Evolutionary conservation across 2,888 invertebrate genomes (phyloP), one percentile per base, ranked within the genome.

Genomic region (Eupithecia tripunctaria): DNA sequence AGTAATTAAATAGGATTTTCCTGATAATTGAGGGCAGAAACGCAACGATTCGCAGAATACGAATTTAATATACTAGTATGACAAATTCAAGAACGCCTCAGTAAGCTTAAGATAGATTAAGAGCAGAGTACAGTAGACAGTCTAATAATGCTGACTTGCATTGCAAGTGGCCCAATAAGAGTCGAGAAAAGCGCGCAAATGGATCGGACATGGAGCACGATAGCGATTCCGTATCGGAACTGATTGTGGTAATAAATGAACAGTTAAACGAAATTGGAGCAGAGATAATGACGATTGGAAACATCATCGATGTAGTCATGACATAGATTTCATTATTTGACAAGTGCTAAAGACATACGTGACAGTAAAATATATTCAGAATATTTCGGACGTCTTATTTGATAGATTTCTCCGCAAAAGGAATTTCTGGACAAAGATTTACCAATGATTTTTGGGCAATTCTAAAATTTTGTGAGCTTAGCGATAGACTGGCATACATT

Each of bases 251-350:
- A 73, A 68, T 71, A 70, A 66, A 68, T 25, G 43, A 59, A 51
- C 69, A 69, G 71, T 76, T 72, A 69, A 68, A 68, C 51, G 71
- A 73, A 78, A 74, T 70, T 74, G 67, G 77, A 73, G 76, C 77
- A 70, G 47, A 75, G 66, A 70, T 67, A 77, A 79, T 67, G 62
- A 63, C 59, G 56, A 74, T 27, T 51, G 70, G 43, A 38, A 25
- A 41, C 25, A 51, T 36, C 62, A 32, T 36, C 32, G 32, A 32
- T 62, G 62, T 15, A 62, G 29, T 32, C 10, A n/a, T 63, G 29
- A 63, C 12, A 32, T 3, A 21, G 1, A 12, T 32, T 63, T 18
- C 15, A 63, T 4, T 21, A 51, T 21, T 21, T 56, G 14, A 14
- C 56, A 56, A 25, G 1, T 25, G 56, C 21, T 56, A 25, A 56